Evolutionary conservation across 2,888 invertebrate genomes (phyloP), one percentile per base, ranked within the genome.

Genomic region (Pharmacophagus antenor): DNA sequence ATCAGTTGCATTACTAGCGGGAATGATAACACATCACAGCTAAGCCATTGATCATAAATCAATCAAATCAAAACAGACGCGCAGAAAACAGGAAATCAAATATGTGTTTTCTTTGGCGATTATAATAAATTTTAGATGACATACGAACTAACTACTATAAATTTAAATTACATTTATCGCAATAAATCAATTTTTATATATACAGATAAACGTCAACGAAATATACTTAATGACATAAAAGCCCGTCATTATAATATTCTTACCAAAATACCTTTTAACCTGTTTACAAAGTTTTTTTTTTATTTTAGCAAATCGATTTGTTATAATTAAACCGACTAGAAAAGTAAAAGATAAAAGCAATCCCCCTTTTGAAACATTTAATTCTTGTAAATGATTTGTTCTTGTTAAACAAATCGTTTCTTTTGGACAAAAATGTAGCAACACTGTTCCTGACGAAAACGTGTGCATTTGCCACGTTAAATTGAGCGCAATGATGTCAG

Each of bases 401-500:
- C 15, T 15, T 37, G 37, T 37, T n/a, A 37, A 37, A 25, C 42
- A 25, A 46, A 15, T 15, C 23, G n/a, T n/a, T 23, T 7, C 22
- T 6, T 47, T 47, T 27, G 31, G 37, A 21, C 50, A 51, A 57
- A 57, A 57, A 50, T 52, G 46, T 42, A 47, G 41, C 37, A n/a
- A 4, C 37, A 15, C 37, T 3, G 7, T 31, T 3, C 51, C 44
- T 23, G 47, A 59, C 48, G 64, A 68, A 37, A 69, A 73, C 64
- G 54, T 70, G 70, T 65, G 68, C 70, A 73, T 74, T 84, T 82
- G 83, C 73, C 68, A 65, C 58, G 57, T 66, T 70, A 76, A 85
- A 86, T 83, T 70, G 79, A 60, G 72, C 82, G 79, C 75, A 74
- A 50, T 69, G 76, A 75, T 74, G 82, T 79, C 75, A 81, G 68